A percentile compares a stretch with the other conserved stretches of the same genome.
Conservation (phyloP, 2,888 invertebrate genomes). For the Coleophora flavipennella region DNA sequence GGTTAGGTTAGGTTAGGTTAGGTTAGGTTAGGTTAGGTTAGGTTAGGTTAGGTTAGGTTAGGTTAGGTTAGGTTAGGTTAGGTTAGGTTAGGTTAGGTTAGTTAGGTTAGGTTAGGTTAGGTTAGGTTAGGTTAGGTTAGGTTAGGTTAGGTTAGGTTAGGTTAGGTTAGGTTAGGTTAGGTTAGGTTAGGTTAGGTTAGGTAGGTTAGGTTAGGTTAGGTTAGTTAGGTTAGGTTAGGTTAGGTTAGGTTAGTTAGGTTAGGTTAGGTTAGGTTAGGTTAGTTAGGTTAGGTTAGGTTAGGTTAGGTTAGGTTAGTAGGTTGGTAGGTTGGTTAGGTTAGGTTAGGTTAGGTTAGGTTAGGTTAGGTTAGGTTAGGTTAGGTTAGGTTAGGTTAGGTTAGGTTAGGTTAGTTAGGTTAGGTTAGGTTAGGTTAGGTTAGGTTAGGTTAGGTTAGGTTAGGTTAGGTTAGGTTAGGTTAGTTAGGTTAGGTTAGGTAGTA, state of each 20-base stretch:
- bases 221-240: constrained; percentile 7
- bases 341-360: constrained; percentile 16
- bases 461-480: constrained; percentile 9
- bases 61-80: constrained; percentile 24
- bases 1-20: constrained; percentile 10
- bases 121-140: constrained; percentile 14
- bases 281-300: constrained; percentile 12
- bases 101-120: constrained; percentile 17
- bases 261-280: constrained; percentile 12
- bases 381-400: constrained; percentile 13
- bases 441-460: constrained; percentile 11
- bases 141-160: constrained; percentile 13
- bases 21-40: constrained; percentile 10
- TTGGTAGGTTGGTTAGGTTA: constrained; percentile 16
- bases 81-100: constrained; percentile 24
- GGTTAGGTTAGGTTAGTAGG: constrained; percentile 14
- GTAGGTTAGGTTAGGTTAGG: constrained; percentile 12
- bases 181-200: constrained; percentile 9
- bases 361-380: constrained; percentile 13
- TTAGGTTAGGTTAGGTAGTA: constrained; percentile 3
- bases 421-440: constrained; percentile 11
- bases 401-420: constrained; percentile 10
- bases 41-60: constrained; percentile 21
- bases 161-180: constrained; percentile 8
- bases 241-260: constrained; percentile 8